A percentile compares a stretch with the other conserved stretches of the same genome.
Conservation (phyloP, 2,797 vertebrate species). For the Rhinichthys osculus region DNA sequence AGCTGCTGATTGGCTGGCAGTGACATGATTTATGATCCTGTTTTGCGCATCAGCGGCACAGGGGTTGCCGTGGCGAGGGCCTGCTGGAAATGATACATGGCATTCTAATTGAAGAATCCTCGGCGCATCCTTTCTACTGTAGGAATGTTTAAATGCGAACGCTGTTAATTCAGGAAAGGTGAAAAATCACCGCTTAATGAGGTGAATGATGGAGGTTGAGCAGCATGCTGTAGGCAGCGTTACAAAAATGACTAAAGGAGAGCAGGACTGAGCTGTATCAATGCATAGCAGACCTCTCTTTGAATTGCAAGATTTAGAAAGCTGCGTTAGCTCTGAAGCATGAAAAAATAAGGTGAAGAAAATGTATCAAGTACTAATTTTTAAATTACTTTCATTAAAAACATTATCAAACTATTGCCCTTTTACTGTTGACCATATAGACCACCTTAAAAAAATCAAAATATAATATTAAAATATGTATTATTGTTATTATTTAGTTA, state of each 20-base stretch:
- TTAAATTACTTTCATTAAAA: not conserved
- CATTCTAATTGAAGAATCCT: slow-evolving; percentile 66
- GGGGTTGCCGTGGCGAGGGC: slow-evolving; percentile 52
- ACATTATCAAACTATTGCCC: not conserved
- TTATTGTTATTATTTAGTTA: not conserved
- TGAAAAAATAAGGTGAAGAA: not conserved
- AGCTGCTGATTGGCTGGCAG: slow-evolving; percentile 61
- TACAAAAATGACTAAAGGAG: slow-evolving; percentile 41
- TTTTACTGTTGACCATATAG: not conserved
- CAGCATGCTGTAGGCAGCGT: slow-evolving; percentile 31
- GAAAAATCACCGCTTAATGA: slow-evolving; percentile 53
- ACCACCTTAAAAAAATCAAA: not conserved
- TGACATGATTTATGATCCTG: slow-evolving; percentile 65
- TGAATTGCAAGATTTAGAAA: slow-evolving; percentile 29
- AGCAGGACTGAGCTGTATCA: slow-evolving; percentile 24
- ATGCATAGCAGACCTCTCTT: slow-evolving; percentile 25
- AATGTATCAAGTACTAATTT: not conserved
- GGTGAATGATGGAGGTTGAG: slow-evolving; percentile 54
- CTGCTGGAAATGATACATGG: slow-evolving; percentile 62
- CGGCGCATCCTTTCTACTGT: slow-evolving; percentile 56
- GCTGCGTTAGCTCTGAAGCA: slow-evolving; percentile 5
- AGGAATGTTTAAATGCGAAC: slow-evolving; percentile 62
- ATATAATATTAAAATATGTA: not conserved
- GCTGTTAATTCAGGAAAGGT: slow-evolving; percentile 60
- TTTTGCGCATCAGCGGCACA: slow-evolving; percentile 54